Percentiles rank a stretch among this genome's conserved stretches.
Evolutionary conservation across 2,888 invertebrate species (phyloP).

Genomic region (Podabrus alpinus): DNA sequence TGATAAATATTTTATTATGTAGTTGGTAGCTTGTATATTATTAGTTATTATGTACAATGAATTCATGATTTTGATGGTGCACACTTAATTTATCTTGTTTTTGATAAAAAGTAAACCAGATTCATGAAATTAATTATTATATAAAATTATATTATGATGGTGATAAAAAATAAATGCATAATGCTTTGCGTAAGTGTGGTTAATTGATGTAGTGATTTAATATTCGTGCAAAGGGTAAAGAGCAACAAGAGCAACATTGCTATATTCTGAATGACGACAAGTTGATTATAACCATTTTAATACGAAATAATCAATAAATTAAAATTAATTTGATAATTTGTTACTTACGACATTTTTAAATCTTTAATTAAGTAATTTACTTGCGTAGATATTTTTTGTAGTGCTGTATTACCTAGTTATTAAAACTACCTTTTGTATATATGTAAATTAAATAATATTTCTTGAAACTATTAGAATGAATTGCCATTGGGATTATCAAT

Average conservation of each 20-base stretch:
- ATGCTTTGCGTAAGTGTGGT: not conserved
- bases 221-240: not conserved
- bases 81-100: not conserved
- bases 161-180: not conserved
- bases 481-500: not conserved
- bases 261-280: not conserved
- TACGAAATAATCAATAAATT: not conserved
- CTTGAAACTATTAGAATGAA: not conserved
- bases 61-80: not conserved
- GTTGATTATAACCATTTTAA: not conserved
- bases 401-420: not conserved
- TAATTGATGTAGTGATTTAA: not conserved
- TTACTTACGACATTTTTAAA: not conserved
- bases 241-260: not conserved
- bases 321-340: not conserved
- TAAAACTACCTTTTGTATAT: not conserved
- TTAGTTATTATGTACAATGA: not conserved
- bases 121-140: not conserved
- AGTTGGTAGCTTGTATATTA: not conserved
- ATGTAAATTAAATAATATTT: not conserved
- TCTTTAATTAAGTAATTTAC: not conserved
- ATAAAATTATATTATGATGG: no score
- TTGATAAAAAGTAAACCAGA: not conserved
- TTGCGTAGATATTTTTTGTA: not conserved
- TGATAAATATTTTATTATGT: not conserved